Evolutionary conservation across 2,888 invertebrate genomes (phyloP), one percentile per base, ranked within the genome.

Genomic region (Trissonchulus sp.): DNA sequence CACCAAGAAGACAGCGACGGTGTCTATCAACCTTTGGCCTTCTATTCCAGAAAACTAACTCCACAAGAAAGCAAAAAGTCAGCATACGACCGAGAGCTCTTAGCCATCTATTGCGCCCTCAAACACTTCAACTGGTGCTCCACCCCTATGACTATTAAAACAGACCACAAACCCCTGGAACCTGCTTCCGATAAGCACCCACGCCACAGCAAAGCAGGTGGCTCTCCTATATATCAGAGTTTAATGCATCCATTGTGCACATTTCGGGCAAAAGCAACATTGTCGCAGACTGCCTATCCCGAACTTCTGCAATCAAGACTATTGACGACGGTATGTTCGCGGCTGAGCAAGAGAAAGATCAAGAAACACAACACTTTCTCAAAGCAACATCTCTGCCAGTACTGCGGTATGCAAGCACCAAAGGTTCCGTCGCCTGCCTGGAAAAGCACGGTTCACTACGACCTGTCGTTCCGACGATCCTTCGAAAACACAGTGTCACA

Each of bases 101-200:
- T 69, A 37, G 71, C 71, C n/a, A 69, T 69, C n/a, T 69, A 69
- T n/a, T n/a, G 37, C 15, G 33, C 71, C 23, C 31, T 69, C 3
- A 69, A 36, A 34, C 71, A 69, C n/a, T 69, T 69, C 37, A 36
- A n/a, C n/a, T 69, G 71, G 71, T 35, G 23, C 34, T n/a, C 15
- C 15, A n/a, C 34, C 31, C 28, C 34, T 8, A 33, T 69, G 8
- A 69, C 71, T 15, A 36, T 69, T 8, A 2, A n/a, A 36, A 69
- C 71, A 15, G 71, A 69, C 71, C 71, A 69, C n/a, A 69, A 69
- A 35, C 71, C 71, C 8, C 71, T 69, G n/a, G 36, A 23, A n/a
- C 3, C 23, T n/a, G 2, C 35, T 23, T 36, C n/a, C 28, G 15
- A 33, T n/a, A 69, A 69, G 2, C 34, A 35, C 71, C 71, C 2